These are phyloP conservation scores for Cyprinus carpio DNA, from an alignment of 2,113 vertebrate species.

Conservation along the genomic window DNA sequence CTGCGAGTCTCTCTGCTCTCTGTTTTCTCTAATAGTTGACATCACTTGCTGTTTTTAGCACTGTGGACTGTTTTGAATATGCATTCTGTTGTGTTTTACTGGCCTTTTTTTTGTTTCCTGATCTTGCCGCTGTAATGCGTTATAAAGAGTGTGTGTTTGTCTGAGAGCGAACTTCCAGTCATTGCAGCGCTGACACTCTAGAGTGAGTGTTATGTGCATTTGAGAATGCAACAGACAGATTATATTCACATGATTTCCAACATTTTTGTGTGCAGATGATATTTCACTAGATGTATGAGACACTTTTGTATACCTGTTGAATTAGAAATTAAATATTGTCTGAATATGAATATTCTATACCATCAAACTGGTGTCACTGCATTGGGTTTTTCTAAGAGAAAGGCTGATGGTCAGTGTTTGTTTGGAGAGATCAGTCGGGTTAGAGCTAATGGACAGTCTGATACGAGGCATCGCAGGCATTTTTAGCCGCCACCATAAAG, in stretches of 20 bases:
- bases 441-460: constrained; percentile 2
- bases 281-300: neutral
- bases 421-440: neutral
- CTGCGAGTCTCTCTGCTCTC: neutral
- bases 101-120: neutral
- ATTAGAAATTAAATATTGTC: neutral
- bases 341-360: too few relatives aligned
- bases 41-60: constrained; percentile 31
- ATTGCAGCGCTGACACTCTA: constrained; percentile 23
- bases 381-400: too few relatives aligned
- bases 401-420: neutral
- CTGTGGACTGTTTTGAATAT: neutral
- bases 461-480: constrained; percentile 46
- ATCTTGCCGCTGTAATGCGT: too few relatives aligned
- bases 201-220: neutral
- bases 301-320: neutral
- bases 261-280: neutral
- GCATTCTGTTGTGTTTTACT: neutral
- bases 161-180: neutral
- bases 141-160: too few relatives aligned
- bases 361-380: too few relatives aligned
- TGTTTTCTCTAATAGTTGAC: neutral
- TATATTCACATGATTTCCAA: neutral
- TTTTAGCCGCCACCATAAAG: neutral
- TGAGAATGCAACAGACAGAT: neutral